A percentile compares a stretch with the other conserved stretches of the same genome.
phyloP scores from a whole-genome alignment of 2,113 vertebrate genomes.

The Tachycineta bicolor region DNA sequence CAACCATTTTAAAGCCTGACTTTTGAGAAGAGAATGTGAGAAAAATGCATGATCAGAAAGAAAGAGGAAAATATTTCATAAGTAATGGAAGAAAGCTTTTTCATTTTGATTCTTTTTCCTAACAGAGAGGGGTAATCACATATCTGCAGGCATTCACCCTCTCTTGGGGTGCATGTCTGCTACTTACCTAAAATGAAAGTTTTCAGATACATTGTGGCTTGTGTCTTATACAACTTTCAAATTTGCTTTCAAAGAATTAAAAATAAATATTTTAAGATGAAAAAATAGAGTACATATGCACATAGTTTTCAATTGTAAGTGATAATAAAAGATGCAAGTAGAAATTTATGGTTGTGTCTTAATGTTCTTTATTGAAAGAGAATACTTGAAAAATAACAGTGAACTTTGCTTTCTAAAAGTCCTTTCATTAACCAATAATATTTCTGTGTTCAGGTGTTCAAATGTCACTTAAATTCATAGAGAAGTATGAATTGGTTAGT shows the following conservation, averaged over 20 bases:
- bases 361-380: not conserved
- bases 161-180: not conserved
- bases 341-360: not conserved
- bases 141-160: not conserved
- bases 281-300: not conserved
- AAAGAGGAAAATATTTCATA: not conserved
- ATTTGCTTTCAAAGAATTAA: not conserved
- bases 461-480: not conserved
- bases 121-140: not conserved
- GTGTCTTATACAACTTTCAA: not conserved
- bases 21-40: not conserved
- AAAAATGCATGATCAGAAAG: not conserved
- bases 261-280: too few relatives aligned
- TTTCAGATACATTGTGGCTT: not conserved
- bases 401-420: not conserved
- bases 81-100: not conserved
- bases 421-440: not conserved
- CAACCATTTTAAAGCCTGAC: not conserved
- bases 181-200: not conserved
- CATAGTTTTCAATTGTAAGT: not conserved
- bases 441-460: not conserved
- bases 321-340: not conserved
- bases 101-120: not conserved
- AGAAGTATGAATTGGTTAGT: not conserved
- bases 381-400: not conserved